Base-by-base conservation (phyloP, 2,113 vertebrate species). In the Microcebus lehilahytsara region DNA sequence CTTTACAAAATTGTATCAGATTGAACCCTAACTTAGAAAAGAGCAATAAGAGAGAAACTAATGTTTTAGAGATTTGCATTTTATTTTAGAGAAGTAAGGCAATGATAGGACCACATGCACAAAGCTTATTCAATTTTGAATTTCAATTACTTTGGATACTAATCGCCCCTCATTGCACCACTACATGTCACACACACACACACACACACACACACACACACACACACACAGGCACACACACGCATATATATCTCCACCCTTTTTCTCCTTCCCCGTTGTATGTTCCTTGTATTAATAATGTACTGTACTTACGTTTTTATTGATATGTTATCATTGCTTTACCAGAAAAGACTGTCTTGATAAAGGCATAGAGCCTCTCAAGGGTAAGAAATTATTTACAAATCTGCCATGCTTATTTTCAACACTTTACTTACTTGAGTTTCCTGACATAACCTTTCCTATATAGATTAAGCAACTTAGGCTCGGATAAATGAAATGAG, bases 1-100 rank as follows among this genome's bases (percentile, higher is more conserved):
- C 62, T 91, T 23, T 96, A 62, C 42, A 51, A 91, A 91, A 96
- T 79, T 16, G 9, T 86, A 75, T 95, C 93, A 85, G 89, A 93
- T 95, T 83, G 93, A 93, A 77, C 89, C 95, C 94, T 84, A 75
- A 53, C 77, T 84, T 85, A 91, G 72, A 69, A 95, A 95, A 98
- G 95, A 92, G 0, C 9, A 96, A 62, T 46, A 58, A 32, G 85
- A 88, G 0, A 77, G 0, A 7, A 71, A 81, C 25, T n/a, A 34
- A 37, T 72, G 32, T 72, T 91, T 69, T 46, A 51, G 42, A 87
- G 30, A 22, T 34, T 62, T 94, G 78, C 53, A 64, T 80, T 37
- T 30, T 91, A 79, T 89, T 88, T 85, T 89, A 74, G 13, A 85
- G 49, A 85, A 77, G 9, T 19, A 51, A 88, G 12, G 46, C 22